Base-by-base conservation (phyloP, 2,797 vertebrate genomes). In the Acrocephalus scirpaceus region DNA sequence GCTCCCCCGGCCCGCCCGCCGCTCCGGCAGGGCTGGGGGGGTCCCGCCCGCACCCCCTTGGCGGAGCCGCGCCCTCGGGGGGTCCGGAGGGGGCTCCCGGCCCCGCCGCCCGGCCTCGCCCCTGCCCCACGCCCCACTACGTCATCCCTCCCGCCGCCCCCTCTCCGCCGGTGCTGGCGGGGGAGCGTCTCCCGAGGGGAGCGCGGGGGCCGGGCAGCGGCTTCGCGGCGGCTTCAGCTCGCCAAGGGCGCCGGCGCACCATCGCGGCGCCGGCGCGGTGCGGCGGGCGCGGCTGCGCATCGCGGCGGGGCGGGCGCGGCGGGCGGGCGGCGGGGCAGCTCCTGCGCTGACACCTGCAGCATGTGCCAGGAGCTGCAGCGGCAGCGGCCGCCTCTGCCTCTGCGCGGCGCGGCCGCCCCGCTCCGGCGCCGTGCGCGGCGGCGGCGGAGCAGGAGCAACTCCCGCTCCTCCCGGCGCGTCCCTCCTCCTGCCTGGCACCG, bases 281-380 rank as follows among this genome's bases (percentile, higher is more conserved):
- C 17, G 62, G 53, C 67, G 50, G 70, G 1, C 6, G 92, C 78
- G 91, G 94, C 89, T 85, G 95, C 89, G 92, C 83, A 90, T 17
- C 40, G 51, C n/a, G 44, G 19, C 27, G 92, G 84, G 69, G 94
- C 86, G 93, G 82, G 71, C 86, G 56, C 75, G 72, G 77, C 84
- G 95, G 76, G 74, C 81, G 97, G 93, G 94, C 91, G 91, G 94
- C 85, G 93, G 93, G 95, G 85, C 95, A 91, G 72, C 86, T 90
- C 88, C 88, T 85, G 93, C 93, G 70, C 83, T 95, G 92, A 93
- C 95, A 95, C 91, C 89, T 96, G 95, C 94, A 95, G 97, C 97
- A 96, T 97, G 98, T 95, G 95, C 97, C 75, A 90, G 93, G 95
- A 94, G 95, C 97, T 91, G 96, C 97, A 95, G 95, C 96, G 91